Evolutionary conservation across 2,888 invertebrate species (phyloP).

Genomic region (Lepetodrilus schrolli): DNA sequence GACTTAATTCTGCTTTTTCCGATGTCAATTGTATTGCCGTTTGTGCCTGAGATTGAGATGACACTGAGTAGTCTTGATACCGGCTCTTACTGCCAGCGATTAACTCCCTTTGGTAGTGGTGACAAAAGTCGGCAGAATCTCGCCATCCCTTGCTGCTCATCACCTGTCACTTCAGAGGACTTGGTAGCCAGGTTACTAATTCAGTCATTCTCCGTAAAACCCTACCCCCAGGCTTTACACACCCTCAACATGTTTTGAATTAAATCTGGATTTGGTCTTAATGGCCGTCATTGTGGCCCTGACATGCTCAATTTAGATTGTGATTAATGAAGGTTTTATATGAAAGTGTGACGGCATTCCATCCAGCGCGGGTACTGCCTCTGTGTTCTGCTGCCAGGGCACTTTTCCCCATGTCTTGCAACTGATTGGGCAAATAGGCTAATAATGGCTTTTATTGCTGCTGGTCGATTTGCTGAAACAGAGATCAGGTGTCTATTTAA

Average conservation of each 20-base stretch:
- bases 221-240: not conserved
- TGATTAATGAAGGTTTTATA: constrained; percentile 28
- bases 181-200: constrained; percentile 1
- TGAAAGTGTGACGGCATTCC: constrained; percentile 21
- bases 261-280: not conserved
- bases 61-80: constrained; percentile 9
- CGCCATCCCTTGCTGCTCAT: not conserved
- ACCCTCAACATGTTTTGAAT: constrained; percentile 23
- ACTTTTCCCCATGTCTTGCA: too few species aligned
- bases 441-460: constrained; percentile 24
- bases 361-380: not conserved
- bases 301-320: constrained; percentile 22
- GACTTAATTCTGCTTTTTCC: not conserved
- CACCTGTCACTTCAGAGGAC: not conserved
- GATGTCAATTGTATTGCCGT: constrained; percentile 7
- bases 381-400: too few species aligned
- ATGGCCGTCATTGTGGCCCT: constrained; percentile 15
- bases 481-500: constrained; percentile 19
- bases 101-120: not conserved
- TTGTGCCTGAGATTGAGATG: constrained; percentile 12
- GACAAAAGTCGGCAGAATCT: constrained; percentile 1
- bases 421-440: constrained; percentile 6
- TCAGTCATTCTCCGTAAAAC: not conserved
- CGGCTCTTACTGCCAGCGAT: not conserved
- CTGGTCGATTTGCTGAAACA: not conserved